A percentile compares a stretch with the other conserved stretches of the same genome.
phyloP scores from a whole-genome alignment of 2,888 invertebrate genomes.

The Drosophila demipolita region DNA sequence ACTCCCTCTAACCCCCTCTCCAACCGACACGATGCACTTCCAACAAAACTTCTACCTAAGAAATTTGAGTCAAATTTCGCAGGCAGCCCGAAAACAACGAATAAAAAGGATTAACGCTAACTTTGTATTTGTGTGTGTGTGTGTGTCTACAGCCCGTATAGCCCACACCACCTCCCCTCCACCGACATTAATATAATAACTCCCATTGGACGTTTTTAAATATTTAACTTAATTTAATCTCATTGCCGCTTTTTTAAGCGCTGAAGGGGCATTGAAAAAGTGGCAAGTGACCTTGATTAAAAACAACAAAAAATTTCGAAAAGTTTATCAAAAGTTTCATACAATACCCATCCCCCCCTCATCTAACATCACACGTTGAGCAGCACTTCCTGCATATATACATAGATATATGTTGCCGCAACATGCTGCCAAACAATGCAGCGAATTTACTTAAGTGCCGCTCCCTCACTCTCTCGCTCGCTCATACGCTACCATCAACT shows the following conservation, averaged over 20 bases:
- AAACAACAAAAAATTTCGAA: background rate
- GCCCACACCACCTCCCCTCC: background rate
- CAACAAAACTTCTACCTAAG: background rate
- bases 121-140: background rate
- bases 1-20: background rate
- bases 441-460: constrained; percentile 1
- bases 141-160: background rate
- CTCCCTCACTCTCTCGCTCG: background rate
- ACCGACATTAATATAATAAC: background rate
- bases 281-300: constrained; percentile 44
- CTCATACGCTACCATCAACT: background rate
- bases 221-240: constrained; percentile 38
- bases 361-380: background rate
- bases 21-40: background rate
- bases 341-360: background rate
- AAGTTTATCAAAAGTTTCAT: background rate
- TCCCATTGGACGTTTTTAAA: constrained; percentile 19
- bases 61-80: constrained; percentile 56
- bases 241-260: background rate
- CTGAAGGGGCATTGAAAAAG: background rate
- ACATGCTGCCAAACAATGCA: constrained; percentile 18
- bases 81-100: constrained; percentile 36
- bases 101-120: background rate
- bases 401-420: constrained; percentile 22
- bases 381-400: background rate